phyloP scores from a whole-genome alignment of 2,113 vertebrate genomes.

The Oreocharis arfaki region DNA sequence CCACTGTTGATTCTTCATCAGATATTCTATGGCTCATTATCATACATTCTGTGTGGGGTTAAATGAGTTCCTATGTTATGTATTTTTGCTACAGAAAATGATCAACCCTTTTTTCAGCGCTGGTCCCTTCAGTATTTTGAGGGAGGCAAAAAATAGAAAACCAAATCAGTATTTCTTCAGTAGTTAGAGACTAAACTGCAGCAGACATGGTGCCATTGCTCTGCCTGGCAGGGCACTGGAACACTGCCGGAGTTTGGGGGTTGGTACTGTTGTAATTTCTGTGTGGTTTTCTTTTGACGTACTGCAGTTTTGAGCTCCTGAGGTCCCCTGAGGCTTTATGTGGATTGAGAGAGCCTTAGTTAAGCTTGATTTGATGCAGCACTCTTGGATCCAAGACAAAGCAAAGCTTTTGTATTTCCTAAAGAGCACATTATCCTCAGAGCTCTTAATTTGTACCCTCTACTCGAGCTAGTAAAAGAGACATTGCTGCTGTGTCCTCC shows the following conservation, averaged over 20 bases:
- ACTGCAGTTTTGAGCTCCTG: background rate
- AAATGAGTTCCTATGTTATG: background rate
- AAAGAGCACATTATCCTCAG: background rate
- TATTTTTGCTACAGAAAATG: background rate
- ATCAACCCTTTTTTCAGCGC: background rate
- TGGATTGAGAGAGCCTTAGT: conserved; percentile 18
- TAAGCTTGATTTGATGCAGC: conserved; percentile 41
- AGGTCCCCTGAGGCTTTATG: background rate
- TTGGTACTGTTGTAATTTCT: background rate
- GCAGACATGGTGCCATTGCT: background rate
- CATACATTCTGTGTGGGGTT: background rate
- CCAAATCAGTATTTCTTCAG: background rate
- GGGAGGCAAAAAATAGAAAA: background rate
- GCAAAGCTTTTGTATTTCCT: conserved; percentile 23
- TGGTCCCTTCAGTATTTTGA: background rate
- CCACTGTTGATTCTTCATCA: background rate
- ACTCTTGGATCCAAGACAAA: conserved; percentile 13
- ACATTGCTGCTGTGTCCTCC: background rate
- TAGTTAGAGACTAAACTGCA: background rate
- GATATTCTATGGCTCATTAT: background rate
- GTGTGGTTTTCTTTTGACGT: background rate
- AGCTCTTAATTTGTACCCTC: background rate
- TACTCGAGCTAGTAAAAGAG: background rate
- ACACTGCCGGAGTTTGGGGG: rapidly evolving
- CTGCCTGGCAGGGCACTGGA: background rate